A percentile compares a stretch with the other conserved stretches of the same genome.
Conservation (phyloP, 2,113 vertebrate genomes). For the Triplophysa siluroides region DNA sequence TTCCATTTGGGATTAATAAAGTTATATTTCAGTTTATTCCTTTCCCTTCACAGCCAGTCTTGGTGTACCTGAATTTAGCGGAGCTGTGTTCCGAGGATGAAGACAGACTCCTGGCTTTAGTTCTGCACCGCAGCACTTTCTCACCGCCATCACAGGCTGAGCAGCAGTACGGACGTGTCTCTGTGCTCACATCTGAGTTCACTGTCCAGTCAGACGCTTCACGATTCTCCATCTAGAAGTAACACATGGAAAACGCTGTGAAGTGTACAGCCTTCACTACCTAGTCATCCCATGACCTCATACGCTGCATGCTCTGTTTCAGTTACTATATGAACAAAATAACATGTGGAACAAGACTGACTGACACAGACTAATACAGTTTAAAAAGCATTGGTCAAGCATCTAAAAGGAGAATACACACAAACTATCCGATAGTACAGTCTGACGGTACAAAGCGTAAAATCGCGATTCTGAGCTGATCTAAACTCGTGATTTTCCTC, state of each 20-base stretch:
- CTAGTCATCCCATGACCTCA: not conserved
- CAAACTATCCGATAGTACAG: too few species aligned
- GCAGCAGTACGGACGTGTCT: slow-evolving; percentile 74
- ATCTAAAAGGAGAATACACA: too few species aligned
- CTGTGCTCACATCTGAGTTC: slow-evolving; percentile 63
- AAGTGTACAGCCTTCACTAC: not conserved
- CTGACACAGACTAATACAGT: too few species aligned
- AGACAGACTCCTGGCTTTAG: slow-evolving; percentile 88
- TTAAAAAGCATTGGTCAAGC: too few species aligned
- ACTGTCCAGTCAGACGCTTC: slow-evolving; percentile 14
- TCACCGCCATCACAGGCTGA: slow-evolving; percentile 77
- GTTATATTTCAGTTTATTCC: too few species aligned
- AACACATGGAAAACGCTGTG: not conserved
- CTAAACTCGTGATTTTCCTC: too few species aligned
- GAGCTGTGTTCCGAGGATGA: slow-evolving; percentile 79
- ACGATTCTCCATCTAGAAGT: slow-evolving; percentile 7
- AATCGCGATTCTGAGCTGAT: too few species aligned
- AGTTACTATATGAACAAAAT: too few species aligned
- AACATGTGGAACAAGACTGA: too few species aligned
- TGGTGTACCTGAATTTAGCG: slow-evolving; percentile 84
- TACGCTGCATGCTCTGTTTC: too few species aligned
- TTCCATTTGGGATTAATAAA: too few species aligned
- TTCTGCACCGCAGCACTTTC: slow-evolving; percentile 71
- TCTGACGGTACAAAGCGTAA: too few species aligned
- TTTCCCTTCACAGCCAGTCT: not conserved